Base-by-base conservation (phyloP, 2,888 invertebrate genomes). In the Sinopyrophorus schimmeli region DNA sequence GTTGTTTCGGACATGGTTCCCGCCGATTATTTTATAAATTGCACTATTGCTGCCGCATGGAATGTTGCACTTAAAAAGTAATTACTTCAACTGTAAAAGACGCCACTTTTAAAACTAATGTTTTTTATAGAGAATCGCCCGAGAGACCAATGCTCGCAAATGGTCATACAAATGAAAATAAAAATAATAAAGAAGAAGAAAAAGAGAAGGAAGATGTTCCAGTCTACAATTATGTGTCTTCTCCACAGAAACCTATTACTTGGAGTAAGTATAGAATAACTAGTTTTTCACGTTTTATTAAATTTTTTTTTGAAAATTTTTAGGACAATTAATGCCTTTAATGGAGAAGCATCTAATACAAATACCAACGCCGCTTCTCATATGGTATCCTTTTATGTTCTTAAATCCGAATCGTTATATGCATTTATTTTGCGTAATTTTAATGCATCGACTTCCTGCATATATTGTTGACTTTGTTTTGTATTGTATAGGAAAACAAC, bases 1-100 rank as follows among this genome's bases (percentile, higher is more conserved):
- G 78, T 79, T 10, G 80, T 83, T 82, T 90, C 91, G 0, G 91
- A 93, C 67, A 82, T 94, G 69, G 68, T 73, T 2, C 87, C 86
- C 0, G 84, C 81, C 1, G 86, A 86, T 70, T 76, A 79, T 54
- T 80, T 81, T 1, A 77, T 81, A 26, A 83, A 83, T 61, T 75
- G 79, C 59, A 73, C 81, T 58, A 75, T 86, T 5, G 76, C 77
- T 0, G 74, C 79, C 1, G 81, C 79, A 5, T 83, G 82, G 79
- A 69, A 73, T 26, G 62, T 68, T 3, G 67, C 59, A 5, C 58
- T 54, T 18, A 57, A 65, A 74, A 66, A 78, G 79, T 18, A 34
- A 40, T 21, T 14, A 39, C 18, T n/a, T n/a, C n/a, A n/a, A n/a
- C n/a, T n/a, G n/a, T n/a, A n/a, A n/a, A n/a, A n/a, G n/a, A n/a